Percentiles rank a stretch among this genome's conserved stretches.
Evolutionary conservation across 2,888 invertebrate species (phyloP).

Genomic region (Argyresthia goedartella): DNA sequence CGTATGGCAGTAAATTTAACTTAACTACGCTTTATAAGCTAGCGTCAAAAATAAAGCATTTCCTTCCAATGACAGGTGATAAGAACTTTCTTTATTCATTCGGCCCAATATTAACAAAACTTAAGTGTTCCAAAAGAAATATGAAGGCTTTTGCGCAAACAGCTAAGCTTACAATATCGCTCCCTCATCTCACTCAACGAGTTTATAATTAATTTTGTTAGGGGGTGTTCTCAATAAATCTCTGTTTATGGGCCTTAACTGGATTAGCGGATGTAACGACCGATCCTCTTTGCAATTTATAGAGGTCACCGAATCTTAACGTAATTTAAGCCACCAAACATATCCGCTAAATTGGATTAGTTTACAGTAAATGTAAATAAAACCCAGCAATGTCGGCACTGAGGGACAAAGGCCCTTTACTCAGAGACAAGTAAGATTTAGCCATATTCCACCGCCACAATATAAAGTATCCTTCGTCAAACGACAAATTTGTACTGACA

Average conservation of each 20-base stretch:
- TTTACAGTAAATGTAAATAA: background rate
- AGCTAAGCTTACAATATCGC: conserved; percentile 5
- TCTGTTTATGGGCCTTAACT: conserved; percentile 50
- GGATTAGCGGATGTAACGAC: conserved; percentile 46
- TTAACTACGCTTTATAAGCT: too few species aligned
- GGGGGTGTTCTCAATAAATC: conserved; percentile 53
- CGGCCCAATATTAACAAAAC: too few species aligned
- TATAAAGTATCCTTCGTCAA: too few species aligned
- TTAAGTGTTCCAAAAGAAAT: too few species aligned
- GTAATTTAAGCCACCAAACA: background rate
- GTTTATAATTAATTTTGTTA: conserved; percentile 58
- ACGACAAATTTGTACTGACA: too few species aligned
- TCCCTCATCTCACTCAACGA: conserved; percentile 51
- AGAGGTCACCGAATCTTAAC: conserved; percentile 28
- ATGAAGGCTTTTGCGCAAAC: background rate
- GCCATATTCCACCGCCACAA: too few species aligned
- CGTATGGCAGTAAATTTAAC: too few species aligned
- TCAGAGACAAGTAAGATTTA: too few species aligned
- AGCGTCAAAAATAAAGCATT: too few species aligned
- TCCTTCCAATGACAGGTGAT: too few species aligned
- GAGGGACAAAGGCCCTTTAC: too few species aligned
- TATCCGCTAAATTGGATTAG: background rate
- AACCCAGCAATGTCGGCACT: background rate
- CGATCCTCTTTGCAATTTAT: conserved; percentile 40
- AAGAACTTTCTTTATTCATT: too few species aligned